A percentile compares a stretch with the other conserved stretches of the same genome.
Evolutionary conservation across 2,888 invertebrate genomes (phyloP).

Genomic region (Brenthis ino): DNA sequence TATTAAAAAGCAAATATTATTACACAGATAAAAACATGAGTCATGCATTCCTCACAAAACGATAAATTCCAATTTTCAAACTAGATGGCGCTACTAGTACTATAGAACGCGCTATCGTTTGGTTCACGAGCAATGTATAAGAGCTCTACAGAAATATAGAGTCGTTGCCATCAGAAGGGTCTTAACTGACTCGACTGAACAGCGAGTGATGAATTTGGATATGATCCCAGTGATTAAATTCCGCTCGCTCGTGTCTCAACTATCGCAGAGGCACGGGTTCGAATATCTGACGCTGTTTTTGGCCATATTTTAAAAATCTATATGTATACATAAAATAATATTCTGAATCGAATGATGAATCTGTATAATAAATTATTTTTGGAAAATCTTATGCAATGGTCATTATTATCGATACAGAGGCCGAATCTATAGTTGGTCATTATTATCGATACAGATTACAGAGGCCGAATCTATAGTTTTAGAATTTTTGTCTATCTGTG

Average conservation of each 20-base stretch:
- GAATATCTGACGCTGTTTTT: slow-evolving; percentile 68
- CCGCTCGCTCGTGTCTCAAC: slow-evolving; percentile 63
- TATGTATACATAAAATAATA: too few species aligned
- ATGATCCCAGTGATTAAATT: slow-evolving; percentile 60
- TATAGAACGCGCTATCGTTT: slow-evolving; percentile 51
- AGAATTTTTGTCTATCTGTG: too few species aligned
- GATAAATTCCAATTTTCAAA: background rate
- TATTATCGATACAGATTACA: too few species aligned
- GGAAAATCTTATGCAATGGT: too few species aligned
- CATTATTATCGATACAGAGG: too few species aligned
- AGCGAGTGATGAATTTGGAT: slow-evolving; percentile 73
- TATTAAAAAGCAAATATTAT: too few species aligned
- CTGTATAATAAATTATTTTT: too few species aligned
- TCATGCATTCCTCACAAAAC: background rate
- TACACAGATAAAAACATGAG: too few species aligned
- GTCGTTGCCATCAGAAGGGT: slow-evolving; percentile 68
- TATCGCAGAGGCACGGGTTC: slow-evolving; percentile 63
- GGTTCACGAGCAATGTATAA: slow-evolving; percentile 34
- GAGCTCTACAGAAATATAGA: fast-evolving
- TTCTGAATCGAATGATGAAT: too few species aligned
- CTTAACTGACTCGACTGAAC: slow-evolving; percentile 82
- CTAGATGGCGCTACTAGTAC: slow-evolving; percentile 50
- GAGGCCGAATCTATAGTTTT: too few species aligned
- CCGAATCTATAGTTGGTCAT: too few species aligned
- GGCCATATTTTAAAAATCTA: slow-evolving; percentile 43